Conservation (phyloP, 2,888 invertebrate genomes). For the Lathronympha strigana region DNA sequence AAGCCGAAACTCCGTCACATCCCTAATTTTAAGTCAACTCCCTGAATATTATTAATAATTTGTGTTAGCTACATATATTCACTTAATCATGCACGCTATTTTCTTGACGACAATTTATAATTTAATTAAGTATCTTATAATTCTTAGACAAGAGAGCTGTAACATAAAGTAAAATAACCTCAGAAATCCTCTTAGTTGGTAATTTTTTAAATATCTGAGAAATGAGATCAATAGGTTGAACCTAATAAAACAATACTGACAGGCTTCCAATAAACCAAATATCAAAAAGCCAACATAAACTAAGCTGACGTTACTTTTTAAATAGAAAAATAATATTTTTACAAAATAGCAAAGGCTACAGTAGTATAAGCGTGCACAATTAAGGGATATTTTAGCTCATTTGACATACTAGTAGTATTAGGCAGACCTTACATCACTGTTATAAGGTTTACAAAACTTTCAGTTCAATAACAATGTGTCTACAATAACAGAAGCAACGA, state of each 20-base stretch:
- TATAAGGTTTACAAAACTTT: constrained; percentile 1
- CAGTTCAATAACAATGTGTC: too few species aligned
- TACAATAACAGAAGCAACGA: too few species aligned
- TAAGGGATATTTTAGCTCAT: neutral
- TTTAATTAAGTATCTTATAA: neutral
- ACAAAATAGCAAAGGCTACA: neutral
- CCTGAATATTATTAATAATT: constrained; percentile 1
- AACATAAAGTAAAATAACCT: neutral
- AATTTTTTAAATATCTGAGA: neutral
- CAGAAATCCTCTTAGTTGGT: too few species aligned
- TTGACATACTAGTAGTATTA: neutral
- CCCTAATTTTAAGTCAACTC: too few species aligned
- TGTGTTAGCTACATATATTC: neutral
- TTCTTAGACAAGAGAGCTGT: too few species aligned
- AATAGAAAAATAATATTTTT: too few species aligned
- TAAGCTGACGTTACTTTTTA: too few species aligned
- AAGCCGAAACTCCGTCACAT: too few species aligned
- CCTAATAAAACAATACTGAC: neutral
- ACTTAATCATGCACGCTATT: neutral
- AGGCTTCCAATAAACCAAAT: neutral
- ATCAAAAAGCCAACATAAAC: neutral
- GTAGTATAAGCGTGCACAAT: neutral
- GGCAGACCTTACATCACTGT: neutral
- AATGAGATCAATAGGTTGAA: neutral
- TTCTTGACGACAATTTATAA: neutral